Conservation (phyloP, 37 sponge, comb jelly and placozoan genomes). For the Axinella damicornis region DNA sequence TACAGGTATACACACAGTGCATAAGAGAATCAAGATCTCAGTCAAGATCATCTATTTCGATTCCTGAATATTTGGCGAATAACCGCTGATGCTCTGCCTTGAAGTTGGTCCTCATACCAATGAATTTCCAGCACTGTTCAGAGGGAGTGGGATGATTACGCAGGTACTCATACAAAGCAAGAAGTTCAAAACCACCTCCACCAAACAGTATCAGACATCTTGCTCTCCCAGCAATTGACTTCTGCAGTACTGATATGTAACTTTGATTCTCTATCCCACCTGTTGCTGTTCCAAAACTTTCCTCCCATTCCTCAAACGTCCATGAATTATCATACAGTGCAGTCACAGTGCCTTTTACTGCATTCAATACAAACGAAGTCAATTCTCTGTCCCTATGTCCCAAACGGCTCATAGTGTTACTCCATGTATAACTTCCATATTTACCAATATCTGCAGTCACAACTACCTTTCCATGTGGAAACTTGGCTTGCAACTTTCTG, state of each 20-base stretch:
- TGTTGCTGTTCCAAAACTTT: background rate
- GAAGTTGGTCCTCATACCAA: no score
- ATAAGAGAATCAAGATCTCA: no score
- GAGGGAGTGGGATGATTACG: background rate
- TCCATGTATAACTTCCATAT: constrained; percentile 1
- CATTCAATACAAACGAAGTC: no score
- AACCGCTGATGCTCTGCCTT: no score
- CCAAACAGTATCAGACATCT: background rate
- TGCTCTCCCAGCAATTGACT: background rate
- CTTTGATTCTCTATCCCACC: background rate
- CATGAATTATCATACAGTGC: no score
- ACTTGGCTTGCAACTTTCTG: no score
- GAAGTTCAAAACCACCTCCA: background rate
- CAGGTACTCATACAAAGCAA: background rate
- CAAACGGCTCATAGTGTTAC: background rate
- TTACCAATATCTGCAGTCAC: background rate
- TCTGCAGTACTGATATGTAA: background rate
- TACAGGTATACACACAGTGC: no score
- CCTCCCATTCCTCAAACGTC: background rate
- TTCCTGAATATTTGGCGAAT: no score
- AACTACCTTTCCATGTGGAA: background rate
- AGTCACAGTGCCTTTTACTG: no score
- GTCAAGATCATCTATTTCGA: no score
- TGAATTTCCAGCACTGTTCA: no score
- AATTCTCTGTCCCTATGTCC: no score